These are phyloP conservation scores for Fregetta grallaria DNA, from an alignment of 2,113 vertebrate species.

Conservation along the genomic window DNA sequence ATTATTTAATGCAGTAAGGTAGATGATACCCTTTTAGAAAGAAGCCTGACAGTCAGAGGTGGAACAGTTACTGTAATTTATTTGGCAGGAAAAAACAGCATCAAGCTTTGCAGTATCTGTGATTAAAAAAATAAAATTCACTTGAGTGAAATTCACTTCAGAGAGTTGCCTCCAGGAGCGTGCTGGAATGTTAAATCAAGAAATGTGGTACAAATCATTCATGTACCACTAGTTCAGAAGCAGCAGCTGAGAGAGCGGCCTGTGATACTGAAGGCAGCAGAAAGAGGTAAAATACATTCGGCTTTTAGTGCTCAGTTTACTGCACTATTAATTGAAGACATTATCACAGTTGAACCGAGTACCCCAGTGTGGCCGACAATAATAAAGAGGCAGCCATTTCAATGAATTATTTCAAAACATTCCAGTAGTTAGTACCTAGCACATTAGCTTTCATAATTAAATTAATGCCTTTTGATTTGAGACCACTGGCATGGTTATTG, in stretches of 20 bases:
- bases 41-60: constrained; percentile 46
- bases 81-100: constrained; percentile 22
- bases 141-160: constrained; percentile 39
- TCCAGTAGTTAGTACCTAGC: neutral
- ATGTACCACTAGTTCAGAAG: neutral
- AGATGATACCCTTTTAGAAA: constrained; percentile 64
- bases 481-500: neutral
- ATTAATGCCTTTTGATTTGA: constrained; percentile 17
- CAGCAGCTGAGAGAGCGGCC: neutral
- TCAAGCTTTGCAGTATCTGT: constrained; percentile 29
- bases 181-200: constrained; percentile 1
- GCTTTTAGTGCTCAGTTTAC: neutral
- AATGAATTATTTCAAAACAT: neutral
- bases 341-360: constrained; percentile 9
- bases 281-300: neutral
- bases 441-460: constrained; percentile 9
- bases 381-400: constrained; percentile 9
- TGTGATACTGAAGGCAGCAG: neutral
- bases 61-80: constrained; percentile 38
- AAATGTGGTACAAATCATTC: neutral
- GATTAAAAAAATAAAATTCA: constrained; percentile 47
- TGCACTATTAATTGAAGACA: constrained; percentile 1
- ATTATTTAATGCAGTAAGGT: constrained; percentile 61
- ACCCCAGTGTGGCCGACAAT: neutral
- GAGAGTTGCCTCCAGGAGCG: constrained; percentile 25